Evolutionary conservation across 2,888 invertebrate genomes (phyloP).

Genomic region (Magallana nippona): DNA sequence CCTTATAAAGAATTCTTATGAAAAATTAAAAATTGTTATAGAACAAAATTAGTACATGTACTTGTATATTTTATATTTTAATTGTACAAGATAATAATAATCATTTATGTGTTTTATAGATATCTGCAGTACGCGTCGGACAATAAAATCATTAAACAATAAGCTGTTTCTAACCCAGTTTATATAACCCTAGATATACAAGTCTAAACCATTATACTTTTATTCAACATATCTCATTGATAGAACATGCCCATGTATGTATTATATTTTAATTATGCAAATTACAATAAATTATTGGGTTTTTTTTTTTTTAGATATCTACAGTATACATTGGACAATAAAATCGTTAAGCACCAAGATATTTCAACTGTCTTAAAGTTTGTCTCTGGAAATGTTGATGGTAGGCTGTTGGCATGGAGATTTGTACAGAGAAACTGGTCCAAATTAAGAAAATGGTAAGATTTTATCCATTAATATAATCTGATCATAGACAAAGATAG

Average conservation of each 20-base stretch:
- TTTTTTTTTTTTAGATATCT: constrained; percentile 84
- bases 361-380: constrained; percentile 87
- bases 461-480: constrained; percentile 19
- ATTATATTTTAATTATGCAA: too few relatives aligned
- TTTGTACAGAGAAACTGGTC: constrained; percentile 87
- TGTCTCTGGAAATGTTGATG: constrained; percentile 85
- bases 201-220: too few relatives aligned
- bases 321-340: constrained; percentile 86
- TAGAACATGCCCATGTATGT: too few relatives aligned
- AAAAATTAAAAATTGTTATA: too few relatives aligned
- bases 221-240: too few relatives aligned
- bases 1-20: too few relatives aligned
- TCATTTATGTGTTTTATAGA: constrained; percentile 79
- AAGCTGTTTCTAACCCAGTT: constrained; percentile 83
- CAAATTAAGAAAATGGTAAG: constrained; percentile 83
- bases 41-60: too few relatives aligned
- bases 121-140: constrained; percentile 88
- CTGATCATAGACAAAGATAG: too few relatives aligned
- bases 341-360: constrained; percentile 85
- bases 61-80: too few relatives aligned
- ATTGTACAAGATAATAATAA: too few relatives aligned
- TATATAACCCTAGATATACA: too few relatives aligned
- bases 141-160: constrained; percentile 85
- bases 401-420: constrained; percentile 87
- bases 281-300: too few relatives aligned